These are phyloP conservation scores for Vireo altiloquus DNA, from an alignment of 2,113 vertebrate genomes.

Conservation along the genomic window DNA sequence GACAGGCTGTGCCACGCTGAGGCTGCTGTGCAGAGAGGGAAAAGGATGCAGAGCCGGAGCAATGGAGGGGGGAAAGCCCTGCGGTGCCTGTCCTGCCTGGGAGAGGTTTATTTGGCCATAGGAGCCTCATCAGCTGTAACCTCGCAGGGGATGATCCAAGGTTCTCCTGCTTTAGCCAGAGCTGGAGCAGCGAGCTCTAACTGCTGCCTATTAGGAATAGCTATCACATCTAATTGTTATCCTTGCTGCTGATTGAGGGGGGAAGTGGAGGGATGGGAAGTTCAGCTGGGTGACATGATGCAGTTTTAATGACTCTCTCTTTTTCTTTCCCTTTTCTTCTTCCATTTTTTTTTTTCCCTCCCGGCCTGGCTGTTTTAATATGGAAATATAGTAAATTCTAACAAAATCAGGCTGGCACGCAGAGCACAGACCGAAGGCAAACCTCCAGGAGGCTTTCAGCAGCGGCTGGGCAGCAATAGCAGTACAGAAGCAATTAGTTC, in stretches of 20 bases:
- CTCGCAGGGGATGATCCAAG: not conserved
- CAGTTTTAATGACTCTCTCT: slow-evolving; percentile 58
- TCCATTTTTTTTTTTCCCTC: not conserved
- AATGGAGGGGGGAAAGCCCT: not conserved
- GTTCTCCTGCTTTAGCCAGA: not conserved
- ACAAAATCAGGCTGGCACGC: slow-evolving; percentile 6
- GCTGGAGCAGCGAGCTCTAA: not conserved
- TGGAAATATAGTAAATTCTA: slow-evolving; percentile 33
- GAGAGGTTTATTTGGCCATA: not conserved
- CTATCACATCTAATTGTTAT: slow-evolving; percentile 43
- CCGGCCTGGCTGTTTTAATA: slow-evolving; percentile 1
- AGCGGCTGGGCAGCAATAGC: not conserved
- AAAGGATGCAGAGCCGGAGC: not conserved
- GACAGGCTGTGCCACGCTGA: not conserved
- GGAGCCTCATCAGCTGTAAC: not conserved
- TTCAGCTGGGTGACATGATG: slow-evolving; percentile 53
- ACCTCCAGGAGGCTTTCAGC: slow-evolving; percentile 24
- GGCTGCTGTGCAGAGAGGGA: slow-evolving; percentile 45
- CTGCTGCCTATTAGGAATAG: not conserved
- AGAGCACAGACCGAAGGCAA: not conserved
- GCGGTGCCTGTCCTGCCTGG: not conserved
- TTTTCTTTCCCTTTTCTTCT: slow-evolving; percentile 22
- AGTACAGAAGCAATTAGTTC: slow-evolving; percentile 35
- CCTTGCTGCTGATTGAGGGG: slow-evolving; percentile 44
- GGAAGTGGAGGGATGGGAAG: slow-evolving; percentile 51